A percentile compares a stretch with the other conserved stretches of the same genome.
Conservation (phyloP, 2,797 vertebrate genomes). For the Craterocephalus amniculus region DNA sequence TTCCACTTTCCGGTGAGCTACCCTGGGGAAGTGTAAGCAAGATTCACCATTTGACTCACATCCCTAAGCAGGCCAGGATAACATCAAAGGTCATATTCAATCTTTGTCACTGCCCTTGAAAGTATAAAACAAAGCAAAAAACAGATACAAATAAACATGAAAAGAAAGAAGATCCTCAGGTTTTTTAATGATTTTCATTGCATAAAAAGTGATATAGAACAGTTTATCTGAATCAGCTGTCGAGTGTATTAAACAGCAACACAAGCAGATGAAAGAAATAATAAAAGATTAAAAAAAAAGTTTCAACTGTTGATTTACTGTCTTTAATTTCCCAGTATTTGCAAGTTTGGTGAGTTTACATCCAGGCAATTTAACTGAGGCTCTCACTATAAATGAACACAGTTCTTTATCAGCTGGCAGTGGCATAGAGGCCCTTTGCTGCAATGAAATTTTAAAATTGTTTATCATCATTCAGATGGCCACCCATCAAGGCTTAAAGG, state of each 20-base stretch:
- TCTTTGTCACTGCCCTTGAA: constrained; percentile 13
- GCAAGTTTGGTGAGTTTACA: constrained; percentile 7
- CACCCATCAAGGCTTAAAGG: constrained; percentile 27
- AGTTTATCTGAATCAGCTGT: neutral
- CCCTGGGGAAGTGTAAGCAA: constrained; percentile 23
- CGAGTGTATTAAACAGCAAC: neutral
- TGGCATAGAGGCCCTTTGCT: neutral
- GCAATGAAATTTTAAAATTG: constrained; percentile 21
- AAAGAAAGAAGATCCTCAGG: neutral
- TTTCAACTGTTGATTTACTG: constrained; percentile 20
- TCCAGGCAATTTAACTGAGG: constrained; percentile 6
- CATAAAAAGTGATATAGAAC: constrained; percentile 7
- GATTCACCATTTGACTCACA: constrained; percentile 51
- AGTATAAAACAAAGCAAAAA: neutral
- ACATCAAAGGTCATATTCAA: constrained; percentile 56
- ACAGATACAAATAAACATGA: neutral
- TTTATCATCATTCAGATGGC: constrained; percentile 12
- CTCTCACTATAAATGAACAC: constrained; percentile 16
- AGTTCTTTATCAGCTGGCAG: constrained; percentile 15
- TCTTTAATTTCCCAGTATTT: constrained; percentile 28
- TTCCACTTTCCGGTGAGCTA: constrained; percentile 9
- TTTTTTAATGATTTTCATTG: neutral
- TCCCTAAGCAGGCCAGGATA: constrained; percentile 33
- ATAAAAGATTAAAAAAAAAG: neutral
- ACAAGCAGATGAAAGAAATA: neutral